Base-by-base conservation (phyloP, 2,797 vertebrate genomes). In the Eleutherodactylus coqui region DNA sequence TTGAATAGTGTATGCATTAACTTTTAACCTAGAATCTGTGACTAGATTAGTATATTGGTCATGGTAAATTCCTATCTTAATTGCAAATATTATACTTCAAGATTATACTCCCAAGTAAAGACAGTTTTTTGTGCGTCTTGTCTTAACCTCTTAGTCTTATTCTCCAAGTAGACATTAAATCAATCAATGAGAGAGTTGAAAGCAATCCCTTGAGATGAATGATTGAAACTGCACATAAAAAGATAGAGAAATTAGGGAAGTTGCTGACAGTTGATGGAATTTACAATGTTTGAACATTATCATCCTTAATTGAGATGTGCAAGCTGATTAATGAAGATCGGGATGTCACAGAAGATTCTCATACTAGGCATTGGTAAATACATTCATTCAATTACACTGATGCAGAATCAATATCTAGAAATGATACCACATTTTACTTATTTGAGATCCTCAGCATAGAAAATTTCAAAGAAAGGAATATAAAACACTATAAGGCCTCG, bases 281-380 rank as follows among this genome's bases (percentile, higher is more conserved):
- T 70, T 70, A 43, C 19, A 70, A 14, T 41, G 36, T 70, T 41
- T 70, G 67, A 70, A 70, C 67, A 41, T 70, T 70, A 70, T 41
- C 34, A 69, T 36, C 67, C 36, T 4, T 70, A 70, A 70, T 43
- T 70, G 17, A 70, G 36, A 70, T 70, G 67, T 41, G 36, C 36
- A 41, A n/a, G 21, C 21, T n/a, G 67, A 41, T 41, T 70, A 21
- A 70, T 70, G 36, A 9, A 0, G 36, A 70, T 70, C 34, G 41
- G 21, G 41, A 70, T 24, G 41, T 69, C 32, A 70, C 36, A 41
- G 36, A 69, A 38, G 32, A 41, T 41, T 41, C 24, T 70, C 24
- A 41, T 29, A 41, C 67, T 70, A 24, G 10, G 24, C 67, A 24
- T 24, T 41, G 38, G 19, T 43, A 21, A 36, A 69, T 70, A 24